Evolutionary conservation across 2,888 invertebrate genomes (phyloP).

Genomic region (Endotricha flammealis): DNA sequence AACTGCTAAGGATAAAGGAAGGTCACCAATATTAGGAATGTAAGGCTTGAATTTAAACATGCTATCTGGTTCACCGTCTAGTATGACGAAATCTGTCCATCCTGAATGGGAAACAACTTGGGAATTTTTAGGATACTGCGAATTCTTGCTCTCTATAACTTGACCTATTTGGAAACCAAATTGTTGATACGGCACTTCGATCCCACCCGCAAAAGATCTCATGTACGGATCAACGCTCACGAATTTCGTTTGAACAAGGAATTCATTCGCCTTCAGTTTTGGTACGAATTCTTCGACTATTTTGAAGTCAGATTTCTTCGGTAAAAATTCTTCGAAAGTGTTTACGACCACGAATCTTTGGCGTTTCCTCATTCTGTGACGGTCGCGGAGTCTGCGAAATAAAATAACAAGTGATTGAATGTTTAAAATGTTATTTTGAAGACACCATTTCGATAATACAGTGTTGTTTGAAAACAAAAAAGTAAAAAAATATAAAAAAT

Average conservation of each 20-base stretch:
- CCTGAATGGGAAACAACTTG: constrained; percentile 79
- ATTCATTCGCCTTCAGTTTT: constrained; percentile 59
- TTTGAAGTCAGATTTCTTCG: constrained; percentile 50
- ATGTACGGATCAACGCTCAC: constrained; percentile 83
- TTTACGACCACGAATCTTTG: constrained; percentile 32
- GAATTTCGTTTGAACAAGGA: constrained; percentile 78
- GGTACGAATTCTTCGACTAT: constrained; percentile 52
- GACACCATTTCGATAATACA: too few species aligned
- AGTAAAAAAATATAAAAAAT: too few species aligned
- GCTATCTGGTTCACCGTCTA: constrained; percentile 29
- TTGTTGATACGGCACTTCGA: constrained; percentile 33
- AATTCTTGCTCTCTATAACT: constrained; percentile 80
- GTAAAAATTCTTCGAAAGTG: constrained; percentile 43
- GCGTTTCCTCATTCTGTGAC: constrained; percentile 16
- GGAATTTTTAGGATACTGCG: constrained; percentile 76
- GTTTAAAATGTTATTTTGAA: too few species aligned
- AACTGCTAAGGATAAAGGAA: constrained; percentile 70
- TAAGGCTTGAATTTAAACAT: constrained; percentile 36
- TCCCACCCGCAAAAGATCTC: constrained; percentile 54
- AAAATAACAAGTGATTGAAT: too few species aligned
- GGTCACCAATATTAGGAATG: constrained; percentile 64
- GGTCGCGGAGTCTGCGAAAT: not conserved
- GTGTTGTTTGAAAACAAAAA: too few species aligned
- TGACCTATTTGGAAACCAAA: constrained; percentile 53
- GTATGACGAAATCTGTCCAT: constrained; percentile 76